A percentile compares a stretch with the other conserved stretches of the same genome.
phyloP scores from a whole-genome alignment of 2,888 invertebrate genomes.

The Rhingia campestris region DNA sequence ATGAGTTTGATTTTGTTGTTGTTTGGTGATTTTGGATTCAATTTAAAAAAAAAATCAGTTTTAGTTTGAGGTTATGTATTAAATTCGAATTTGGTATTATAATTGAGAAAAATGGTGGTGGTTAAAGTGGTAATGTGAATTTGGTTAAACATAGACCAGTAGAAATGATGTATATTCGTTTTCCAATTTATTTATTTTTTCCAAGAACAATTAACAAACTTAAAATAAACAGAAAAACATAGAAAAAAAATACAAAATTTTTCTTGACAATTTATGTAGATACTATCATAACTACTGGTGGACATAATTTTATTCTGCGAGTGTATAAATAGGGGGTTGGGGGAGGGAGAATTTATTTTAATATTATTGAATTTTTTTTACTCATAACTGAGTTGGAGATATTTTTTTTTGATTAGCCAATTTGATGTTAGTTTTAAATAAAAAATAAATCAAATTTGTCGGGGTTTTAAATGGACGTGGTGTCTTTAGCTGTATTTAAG shows the following conservation, averaged over 20 bases:
- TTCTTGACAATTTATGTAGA: conserved; percentile 35
- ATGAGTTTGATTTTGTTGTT: conserved; percentile 53
- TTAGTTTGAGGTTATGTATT: conserved; percentile 24
- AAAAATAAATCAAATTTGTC: too few relatives aligned
- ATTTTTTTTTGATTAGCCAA: conserved; percentile 23
- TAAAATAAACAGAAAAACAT: conserved; percentile 41
- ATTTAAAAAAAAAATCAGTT: conserved; percentile 13
- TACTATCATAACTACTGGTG: conserved; percentile 72
- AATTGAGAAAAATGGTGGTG: conserved; percentile 1
- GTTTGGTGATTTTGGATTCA: conserved; percentile 32
- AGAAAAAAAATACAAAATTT: conserved; percentile 25
- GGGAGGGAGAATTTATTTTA: neutral
- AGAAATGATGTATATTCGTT: conserved; percentile 61
- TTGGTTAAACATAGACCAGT: conserved; percentile 68
- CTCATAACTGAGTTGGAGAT: neutral
- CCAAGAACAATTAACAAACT: conserved; percentile 27
- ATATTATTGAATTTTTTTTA: too few relatives aligned
- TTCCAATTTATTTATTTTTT: conserved; percentile 10
- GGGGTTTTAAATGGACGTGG: too few relatives aligned
- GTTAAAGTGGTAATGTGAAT: conserved; percentile 32
- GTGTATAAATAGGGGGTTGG: neutral
- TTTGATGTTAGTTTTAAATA: conserved; percentile 54
- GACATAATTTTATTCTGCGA: conserved; percentile 21
- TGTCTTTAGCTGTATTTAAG: conserved; percentile 8
- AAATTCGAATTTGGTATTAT: conserved; percentile 25